Conservation (phyloP, 2,113 vertebrate genomes). For the Spea bombifrons region DNA sequence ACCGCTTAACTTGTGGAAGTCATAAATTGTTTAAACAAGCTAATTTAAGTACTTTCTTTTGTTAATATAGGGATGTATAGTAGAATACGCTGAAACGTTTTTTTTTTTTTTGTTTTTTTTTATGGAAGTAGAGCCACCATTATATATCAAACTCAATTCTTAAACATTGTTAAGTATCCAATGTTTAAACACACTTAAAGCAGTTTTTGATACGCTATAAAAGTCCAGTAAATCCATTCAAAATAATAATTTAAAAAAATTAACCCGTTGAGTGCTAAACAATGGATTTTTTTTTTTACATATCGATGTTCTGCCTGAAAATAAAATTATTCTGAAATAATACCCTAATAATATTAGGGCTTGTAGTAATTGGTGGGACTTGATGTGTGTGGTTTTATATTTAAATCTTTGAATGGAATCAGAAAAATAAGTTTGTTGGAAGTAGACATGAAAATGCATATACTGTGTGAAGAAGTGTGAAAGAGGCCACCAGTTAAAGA, state of each 20-base stretch:
- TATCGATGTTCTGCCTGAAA: too few species aligned
- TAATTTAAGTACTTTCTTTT: slow-evolving; percentile 36
- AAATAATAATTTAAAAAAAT: not conserved
- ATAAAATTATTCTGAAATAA: too few species aligned
- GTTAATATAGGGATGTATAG: slow-evolving; percentile 18
- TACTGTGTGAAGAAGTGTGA: too few species aligned
- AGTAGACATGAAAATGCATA: too few species aligned
- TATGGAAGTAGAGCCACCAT: slow-evolving; percentile 17
- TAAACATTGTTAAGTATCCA: slow-evolving; percentile 23
- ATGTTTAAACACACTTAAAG: slow-evolving; percentile 32
- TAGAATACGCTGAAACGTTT: slow-evolving; percentile 9
- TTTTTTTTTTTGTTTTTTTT: not conserved
- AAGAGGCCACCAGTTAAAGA: too few species aligned
- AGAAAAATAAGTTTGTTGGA: too few species aligned
- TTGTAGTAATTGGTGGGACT: too few species aligned
- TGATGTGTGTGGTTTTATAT: too few species aligned
- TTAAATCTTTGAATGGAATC: too few species aligned
- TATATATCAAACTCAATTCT: slow-evolving; percentile 31
- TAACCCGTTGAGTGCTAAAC: too few species aligned
- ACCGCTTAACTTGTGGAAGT: slow-evolving; percentile 32
- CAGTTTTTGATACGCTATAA: slow-evolving; percentile 4
- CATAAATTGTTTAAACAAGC: slow-evolving; percentile 36
- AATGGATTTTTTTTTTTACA: too few species aligned
- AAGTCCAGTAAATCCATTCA: slow-evolving; percentile 9
- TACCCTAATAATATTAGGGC: too few species aligned